Evolutionary conservation across 2,113 vertebrate species (phyloP), one percentile per base, ranked within the genome.

Genomic region (Oryzias woworae): DNA sequence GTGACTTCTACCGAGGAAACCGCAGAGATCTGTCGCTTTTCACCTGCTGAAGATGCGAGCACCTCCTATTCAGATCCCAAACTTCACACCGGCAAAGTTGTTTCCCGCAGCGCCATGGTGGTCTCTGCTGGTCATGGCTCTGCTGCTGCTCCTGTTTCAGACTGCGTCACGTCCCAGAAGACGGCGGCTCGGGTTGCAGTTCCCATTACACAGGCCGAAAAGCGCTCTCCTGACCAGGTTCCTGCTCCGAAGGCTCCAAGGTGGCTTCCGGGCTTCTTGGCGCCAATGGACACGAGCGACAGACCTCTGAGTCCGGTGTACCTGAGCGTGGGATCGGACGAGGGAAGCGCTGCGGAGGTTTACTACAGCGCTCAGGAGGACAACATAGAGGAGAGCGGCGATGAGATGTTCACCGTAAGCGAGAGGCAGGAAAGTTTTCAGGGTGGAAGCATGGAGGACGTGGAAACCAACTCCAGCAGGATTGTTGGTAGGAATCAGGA

Each of bases 301-400:
- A 42, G 62, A 18, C 20, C 50, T n/a, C 13, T 43, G 23, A 85
- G 73, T 52, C 85, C 83, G 1, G 4, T 45, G 0, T 83, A 81
- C 65, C 45, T 83, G 47, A 89, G 82, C 7, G 52, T 82, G 1
- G 83, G 83, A 13, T 90, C 81, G 3, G 85, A 87, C 18, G 84
- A 82, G 2, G 59, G 85, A 23, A 86, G 78, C 22, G 1, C 20
- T 13, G 4, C 46, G 23, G 89, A 90, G 18, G 15, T 87, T 17
- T 90, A 77, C 66, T 90, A 60, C 81, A 88, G 86, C 20, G 85
- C 86, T 0, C 84, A 82, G 13, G 89, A 90, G 65, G 85, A 85
- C 62, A 69, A 73, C 14, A 2, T 5, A 8, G 71, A 67, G 12
- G 77, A 62, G 4, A 70, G 70, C 7, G 55, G 2, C n/a, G 69